Evolutionary conservation across 2,113 vertebrate species (phyloP), one percentile per base, ranked within the genome.

Genomic region (Narcine bancroftii): DNA sequence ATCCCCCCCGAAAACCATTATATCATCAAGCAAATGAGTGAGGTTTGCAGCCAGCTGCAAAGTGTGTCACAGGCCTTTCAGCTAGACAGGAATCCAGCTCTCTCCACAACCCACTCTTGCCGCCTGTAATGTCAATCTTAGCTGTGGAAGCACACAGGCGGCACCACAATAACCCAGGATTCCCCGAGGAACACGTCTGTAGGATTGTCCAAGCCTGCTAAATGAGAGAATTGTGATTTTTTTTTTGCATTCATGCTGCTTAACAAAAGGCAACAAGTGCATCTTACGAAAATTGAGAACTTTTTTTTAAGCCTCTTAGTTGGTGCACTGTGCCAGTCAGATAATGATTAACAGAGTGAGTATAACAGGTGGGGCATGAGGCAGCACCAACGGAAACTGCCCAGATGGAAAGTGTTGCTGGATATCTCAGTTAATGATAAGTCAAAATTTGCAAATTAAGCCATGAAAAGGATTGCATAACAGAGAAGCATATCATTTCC

Each of bases 1-100:
- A 91, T 91, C 87, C 45, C 63, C n/a, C 42, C 42, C 69, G 87
- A 91, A 91, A 91, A 29, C 63, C 39, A 91, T 91, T 63, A 89
- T 69, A 69, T 91, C 42, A 91, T 39, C 63, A 45, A 42, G 63
- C 26, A 17, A 66, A 45, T 91, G 87, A 69, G 36, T 91, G 87
- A 91, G 24, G 7, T 69, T 47, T 91, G 39, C 39, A 69, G 63
- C 24, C 87, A 91, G 87, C 87, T 91, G 87, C 65, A 29, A 47
- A 29, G 42, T 91, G 39, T 69, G 36, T 24, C 39, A 24, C 42
- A 39, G 60, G 63, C 24, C 45, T 69, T 45, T 69, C 63, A 69
- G 39, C 24, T 47, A 39, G 69, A 69, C 10, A 26, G 9, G 63
- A 69, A 69, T 91, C 87, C 39, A 91, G 33, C 63, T 69, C 69